Evolutionary conservation across 2,113 vertebrate genomes (phyloP), one percentile per base, ranked within the genome.

Genomic region (Rhinolophus ferrumequinum): DNA sequence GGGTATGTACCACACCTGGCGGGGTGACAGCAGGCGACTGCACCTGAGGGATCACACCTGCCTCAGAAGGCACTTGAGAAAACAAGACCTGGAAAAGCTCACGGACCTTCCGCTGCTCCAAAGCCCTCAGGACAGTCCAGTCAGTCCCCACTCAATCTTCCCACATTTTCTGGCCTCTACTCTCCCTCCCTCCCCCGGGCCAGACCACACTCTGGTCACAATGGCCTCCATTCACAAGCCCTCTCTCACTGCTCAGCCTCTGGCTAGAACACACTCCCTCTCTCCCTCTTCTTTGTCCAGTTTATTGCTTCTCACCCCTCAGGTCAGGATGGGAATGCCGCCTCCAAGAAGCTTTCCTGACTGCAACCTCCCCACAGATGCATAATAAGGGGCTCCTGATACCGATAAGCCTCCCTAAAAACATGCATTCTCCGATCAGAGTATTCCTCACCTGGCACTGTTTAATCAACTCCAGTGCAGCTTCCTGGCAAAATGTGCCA

Each of bases 301-400:
- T 80, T 89, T 24, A 9, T 7, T 26, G 50, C 56, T 41, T 24
- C 22, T 50, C 33, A n/a, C 5, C 13, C 26, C 73, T 35, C 47
- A 0, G 35, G 14, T 52, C 22, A 26, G 28, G 15, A 28, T 2
- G 1, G 8, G 18, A 84, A 10, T 0, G 5, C 9, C 0, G 0
- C 56, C 38, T 60, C 56, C 88, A 87, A 66, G 91, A 88, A 88
- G 81, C 60, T 85, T 21, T 75, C 76, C 85, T 30, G 14, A 16
- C 10, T 13, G 28, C 83, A 16, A 14, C n/a, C 28, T 47, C 47
- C 72, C 16, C 52, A 67, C 76, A 50, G 9, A 89, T 0, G 24
- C 2, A 11, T 5, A n/a, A 3, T 28, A 16, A 22, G n/a, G 35
- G 2, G 76, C 41, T 88, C 66, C 47, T 1, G 7, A 19, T 30